These are phyloP conservation scores for Poecilia wingei DNA, from an alignment of 2,797 vertebrate genomes.

Conservation along the genomic window DNA sequence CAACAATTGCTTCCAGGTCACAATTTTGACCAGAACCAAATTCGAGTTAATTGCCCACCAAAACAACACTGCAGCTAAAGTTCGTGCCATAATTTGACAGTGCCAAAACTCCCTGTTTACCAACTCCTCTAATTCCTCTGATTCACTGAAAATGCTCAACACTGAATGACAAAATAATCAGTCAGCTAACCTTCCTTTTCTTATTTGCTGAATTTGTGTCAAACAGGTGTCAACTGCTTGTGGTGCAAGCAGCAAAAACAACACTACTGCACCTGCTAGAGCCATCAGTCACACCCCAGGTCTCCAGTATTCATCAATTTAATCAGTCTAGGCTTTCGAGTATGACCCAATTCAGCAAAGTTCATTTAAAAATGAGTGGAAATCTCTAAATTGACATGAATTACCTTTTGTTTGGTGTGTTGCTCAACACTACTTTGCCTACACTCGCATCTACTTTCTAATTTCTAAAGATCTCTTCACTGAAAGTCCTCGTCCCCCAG, in stretches of 20 bases:
- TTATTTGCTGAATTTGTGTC: neutral
- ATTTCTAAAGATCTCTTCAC: conserved; percentile 6
- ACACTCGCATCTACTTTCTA: neutral
- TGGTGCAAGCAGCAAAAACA: neutral
- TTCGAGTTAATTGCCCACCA: neutral
- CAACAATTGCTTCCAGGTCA: neutral
- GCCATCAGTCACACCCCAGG: neutral
- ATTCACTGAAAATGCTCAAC: neutral
- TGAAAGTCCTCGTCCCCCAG: neutral
- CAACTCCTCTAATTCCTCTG: neutral
- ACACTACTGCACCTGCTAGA: neutral
- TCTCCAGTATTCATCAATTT: neutral
- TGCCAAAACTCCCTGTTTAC: neutral
- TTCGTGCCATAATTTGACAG: neutral
- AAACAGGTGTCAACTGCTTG: neutral
- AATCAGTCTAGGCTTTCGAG: neutral
- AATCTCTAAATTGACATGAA: neutral
- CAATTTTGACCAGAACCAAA: neutral
- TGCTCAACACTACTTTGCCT: neutral
- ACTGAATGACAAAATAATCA: neutral
- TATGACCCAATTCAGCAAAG: neutral
- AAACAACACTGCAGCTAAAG: neutral
- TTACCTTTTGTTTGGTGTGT: neutral
- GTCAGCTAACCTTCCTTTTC: neutral
- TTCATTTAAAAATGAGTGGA: neutral